Evolutionary conservation across 1,140 invertebrate species (phyloP).

Genomic region (Hyphantria cunea): DNA sequence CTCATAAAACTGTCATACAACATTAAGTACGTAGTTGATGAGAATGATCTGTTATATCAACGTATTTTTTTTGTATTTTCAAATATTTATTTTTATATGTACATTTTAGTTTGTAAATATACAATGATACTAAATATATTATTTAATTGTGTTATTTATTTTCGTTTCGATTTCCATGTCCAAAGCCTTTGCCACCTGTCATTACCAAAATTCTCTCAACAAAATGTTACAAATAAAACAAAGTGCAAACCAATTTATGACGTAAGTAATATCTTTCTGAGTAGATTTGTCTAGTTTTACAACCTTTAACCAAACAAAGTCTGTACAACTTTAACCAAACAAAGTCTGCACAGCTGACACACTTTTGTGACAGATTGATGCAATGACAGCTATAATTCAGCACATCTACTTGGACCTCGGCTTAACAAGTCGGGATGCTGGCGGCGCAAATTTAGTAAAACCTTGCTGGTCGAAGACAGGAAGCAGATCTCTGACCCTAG

Average conservation of each 20-base stretch:
- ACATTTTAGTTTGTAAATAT: slow-evolving; percentile 26
- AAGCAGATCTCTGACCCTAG: slow-evolving; percentile 88
- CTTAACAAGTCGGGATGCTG: slow-evolving; percentile 89
- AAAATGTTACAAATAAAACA: not conserved
- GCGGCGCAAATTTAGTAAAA: slow-evolving; percentile 89
- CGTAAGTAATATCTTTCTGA: no score
- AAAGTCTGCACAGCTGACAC: no score
- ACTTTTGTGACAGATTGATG: no score
- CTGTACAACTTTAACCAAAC: no score
- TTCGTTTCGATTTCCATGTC: slow-evolving; percentile 27
- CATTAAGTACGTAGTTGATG: slow-evolving; percentile 5
- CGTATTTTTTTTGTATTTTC: slow-evolving; percentile 13
- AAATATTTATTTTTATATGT: slow-evolving; percentile 19
- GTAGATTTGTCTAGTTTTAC: no score
- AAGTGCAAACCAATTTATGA: no score
- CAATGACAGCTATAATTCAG: no score
- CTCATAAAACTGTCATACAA: slow-evolving; percentile 14
- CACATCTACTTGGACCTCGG: slow-evolving; percentile 78
- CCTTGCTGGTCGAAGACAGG: slow-evolving; percentile 92
- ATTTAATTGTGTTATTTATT: slow-evolving; percentile 14
- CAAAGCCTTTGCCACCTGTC: slow-evolving; percentile 2
- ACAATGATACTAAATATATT: slow-evolving; percentile 25
- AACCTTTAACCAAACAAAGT: no score
- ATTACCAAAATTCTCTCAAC: no score
- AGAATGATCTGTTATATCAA: not conserved